Percentiles rank a stretch among this genome's conserved stretches.
These are phyloP conservation scores for Drosophila tropicalis DNA, from an alignment of 1,140 invertebrate genomes.

Conservation along the genomic window DNA sequence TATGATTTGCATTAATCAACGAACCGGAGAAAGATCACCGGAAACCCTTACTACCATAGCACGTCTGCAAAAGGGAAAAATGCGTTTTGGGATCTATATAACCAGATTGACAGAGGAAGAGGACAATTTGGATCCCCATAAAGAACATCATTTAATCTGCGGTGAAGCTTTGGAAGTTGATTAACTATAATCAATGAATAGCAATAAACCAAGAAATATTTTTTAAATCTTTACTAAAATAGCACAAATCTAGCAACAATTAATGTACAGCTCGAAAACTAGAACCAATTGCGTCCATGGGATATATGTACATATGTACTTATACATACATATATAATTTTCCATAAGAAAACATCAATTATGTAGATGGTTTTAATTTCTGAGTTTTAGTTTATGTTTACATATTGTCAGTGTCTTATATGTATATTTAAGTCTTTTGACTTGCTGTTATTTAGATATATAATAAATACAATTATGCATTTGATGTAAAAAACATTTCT, in stretches of 20 bases:
- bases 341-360: no score
- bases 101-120: conserved; percentile 21
- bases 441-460: neutral
- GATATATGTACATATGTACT: no score
- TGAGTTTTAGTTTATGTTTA: no score
- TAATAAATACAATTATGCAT: neutral
- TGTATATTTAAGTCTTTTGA: neutral
- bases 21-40: conserved; percentile 90
- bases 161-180: conserved; percentile 42
- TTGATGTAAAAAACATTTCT: neutral
- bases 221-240: conserved; percentile 7
- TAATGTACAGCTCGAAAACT: no score
- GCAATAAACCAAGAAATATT: neutral
- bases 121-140: neutral
- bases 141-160: conserved; percentile 34
- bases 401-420: conserved; percentile 27
- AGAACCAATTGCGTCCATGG: neutral
- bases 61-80: conserved; percentile 88
- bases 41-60: conserved; percentile 94
- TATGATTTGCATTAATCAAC: conserved; percentile 97
- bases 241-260: no score
- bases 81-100: conserved; percentile 91
- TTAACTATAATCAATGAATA: neutral
- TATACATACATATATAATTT: no score
- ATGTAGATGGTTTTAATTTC: no score